Evolutionary conservation across 2,113 vertebrate species (phyloP), one percentile per base, ranked within the genome.

Genomic region (Leptobrachium ailaonicum): DNA sequence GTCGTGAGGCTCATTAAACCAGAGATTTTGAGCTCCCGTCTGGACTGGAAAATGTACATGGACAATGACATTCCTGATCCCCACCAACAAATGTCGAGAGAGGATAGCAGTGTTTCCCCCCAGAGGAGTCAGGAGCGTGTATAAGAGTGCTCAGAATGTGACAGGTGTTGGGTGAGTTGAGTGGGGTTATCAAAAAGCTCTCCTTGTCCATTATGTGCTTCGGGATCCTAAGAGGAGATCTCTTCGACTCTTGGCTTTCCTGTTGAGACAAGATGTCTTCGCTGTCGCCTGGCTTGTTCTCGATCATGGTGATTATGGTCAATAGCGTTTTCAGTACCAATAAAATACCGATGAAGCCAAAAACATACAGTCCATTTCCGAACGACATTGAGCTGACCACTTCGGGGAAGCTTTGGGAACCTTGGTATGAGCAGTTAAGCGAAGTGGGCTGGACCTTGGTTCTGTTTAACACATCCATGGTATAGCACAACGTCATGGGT

Each of bases 301-400:
- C 79, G 11, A 81, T 63, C 64, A 81, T 81, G 4, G 13, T 81
- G 12, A 81, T 81, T 44, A 75, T 81, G 53, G 79, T 81, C 72
- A 81, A 11, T 12, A 81, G 72, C 5, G 71, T 60, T 72, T 81
- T 81, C 20, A 81, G 62, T 54, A 81, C 2, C 2, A 81, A 66
- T 1, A 81, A 44, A 41, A 81, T 62, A 2, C 71, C 64, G 9
- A 81, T 63, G 41, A 81, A 69, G 10, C 53, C 79, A 47, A 81
- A 44, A 32, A 81, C 45, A 41, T 62, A 81, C 1, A 81, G 43
- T 3, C 42, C 42, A 62, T 81, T 20, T 12, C 72, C 79, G 6
- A 81, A 1, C 12, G 71, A 50, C 56, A 3, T 41, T 10, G 60
- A n/a, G 14, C 43, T 11, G 12, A 47, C 74, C 32, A 67, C 53